phyloP scores from a whole-genome alignment of 2,888 invertebrate genomes.

The Ditula angustiorana region DNA sequence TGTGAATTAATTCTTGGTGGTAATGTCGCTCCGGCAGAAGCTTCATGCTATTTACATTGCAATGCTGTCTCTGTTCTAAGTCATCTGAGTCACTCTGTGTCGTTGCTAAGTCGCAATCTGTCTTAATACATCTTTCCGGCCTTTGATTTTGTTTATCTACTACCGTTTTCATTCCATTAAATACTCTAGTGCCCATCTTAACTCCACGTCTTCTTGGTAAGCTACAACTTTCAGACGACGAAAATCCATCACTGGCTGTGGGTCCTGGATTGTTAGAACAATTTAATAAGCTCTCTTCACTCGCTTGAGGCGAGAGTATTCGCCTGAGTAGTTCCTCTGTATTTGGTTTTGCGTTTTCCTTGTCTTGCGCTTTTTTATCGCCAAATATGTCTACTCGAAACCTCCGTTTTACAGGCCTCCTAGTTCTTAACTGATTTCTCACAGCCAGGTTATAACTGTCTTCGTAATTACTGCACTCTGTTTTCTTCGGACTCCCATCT shows the following conservation, averaged over 20 bases:
- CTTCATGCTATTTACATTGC: constrained; percentile 81
- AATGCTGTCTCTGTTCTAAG: constrained; percentile 78
- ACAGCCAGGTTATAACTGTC: constrained; percentile 83
- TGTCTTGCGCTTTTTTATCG: constrained; percentile 86
- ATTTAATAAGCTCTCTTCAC: constrained; percentile 60
- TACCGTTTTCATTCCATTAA: constrained; percentile 76
- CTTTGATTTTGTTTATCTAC: constrained; percentile 59
- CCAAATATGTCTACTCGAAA: constrained; percentile 81
- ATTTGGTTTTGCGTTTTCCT: constrained; percentile 88
- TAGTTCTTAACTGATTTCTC: constrained; percentile 70
- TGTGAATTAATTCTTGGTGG: constrained; percentile 59
- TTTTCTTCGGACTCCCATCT: constrained; percentile 60
- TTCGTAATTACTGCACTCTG: constrained; percentile 78
- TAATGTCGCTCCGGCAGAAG: constrained; percentile 78
- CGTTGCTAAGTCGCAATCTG: constrained; percentile 72
- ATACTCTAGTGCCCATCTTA: constrained; percentile 91
- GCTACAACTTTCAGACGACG: constrained; percentile 80
- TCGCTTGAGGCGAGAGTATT: constrained; percentile 68
- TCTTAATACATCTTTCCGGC: constrained; percentile 57
- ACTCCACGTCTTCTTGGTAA: constrained; percentile 87
- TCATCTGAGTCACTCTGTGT: constrained; percentile 82
- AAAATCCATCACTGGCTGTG: constrained; percentile 77
- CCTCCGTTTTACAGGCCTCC: constrained; percentile 79
- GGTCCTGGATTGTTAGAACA: constrained; percentile 61
- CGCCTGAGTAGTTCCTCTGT: constrained; percentile 74